Percentiles rank a stretch among this genome's conserved stretches.
Conservation (phyloP, 1,140 invertebrate species). For the Cydia fagiglandana region DNA sequence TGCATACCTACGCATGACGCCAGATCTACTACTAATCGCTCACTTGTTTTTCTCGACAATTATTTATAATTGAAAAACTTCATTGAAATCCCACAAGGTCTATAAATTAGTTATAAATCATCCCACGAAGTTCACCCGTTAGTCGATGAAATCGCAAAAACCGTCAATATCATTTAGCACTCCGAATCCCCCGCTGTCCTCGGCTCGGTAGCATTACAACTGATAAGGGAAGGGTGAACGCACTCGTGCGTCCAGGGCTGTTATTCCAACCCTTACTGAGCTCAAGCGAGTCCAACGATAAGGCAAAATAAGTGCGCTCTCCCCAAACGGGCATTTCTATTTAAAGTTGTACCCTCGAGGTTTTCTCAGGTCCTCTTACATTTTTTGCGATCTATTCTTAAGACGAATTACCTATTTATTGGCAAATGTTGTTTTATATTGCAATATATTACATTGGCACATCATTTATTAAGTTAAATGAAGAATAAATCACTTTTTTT, state of each 20-base stretch:
- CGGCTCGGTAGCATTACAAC: slow-evolving; percentile 63
- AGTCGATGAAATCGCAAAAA: background rate
- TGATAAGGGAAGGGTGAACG: slow-evolving; percentile 77
- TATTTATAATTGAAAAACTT: background rate
- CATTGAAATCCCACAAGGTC: background rate
- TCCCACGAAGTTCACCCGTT: background rate
- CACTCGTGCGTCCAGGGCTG: slow-evolving; percentile 69
- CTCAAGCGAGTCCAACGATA: background rate
- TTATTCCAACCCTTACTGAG: background rate
- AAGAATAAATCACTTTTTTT: too few species aligned
- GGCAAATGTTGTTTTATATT: too few species aligned
- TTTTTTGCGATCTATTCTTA: too few species aligned
- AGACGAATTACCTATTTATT: too few species aligned
- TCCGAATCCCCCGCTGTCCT: slow-evolving; percentile 53
- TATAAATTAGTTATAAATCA: background rate
- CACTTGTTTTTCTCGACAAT: too few species aligned
- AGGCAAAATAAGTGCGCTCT: background rate
- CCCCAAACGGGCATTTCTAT: too few species aligned
- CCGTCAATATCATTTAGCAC: slow-evolving; percentile 33
- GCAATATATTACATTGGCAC: too few species aligned
- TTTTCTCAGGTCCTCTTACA: too few species aligned
- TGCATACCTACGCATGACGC: too few species aligned
- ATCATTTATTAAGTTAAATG: too few species aligned
- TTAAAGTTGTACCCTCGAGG: too few species aligned
- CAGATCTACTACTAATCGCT: too few species aligned